phyloP scores from a whole-genome alignment of 2,113 vertebrate species.

The Ameiurus melas region DNA sequence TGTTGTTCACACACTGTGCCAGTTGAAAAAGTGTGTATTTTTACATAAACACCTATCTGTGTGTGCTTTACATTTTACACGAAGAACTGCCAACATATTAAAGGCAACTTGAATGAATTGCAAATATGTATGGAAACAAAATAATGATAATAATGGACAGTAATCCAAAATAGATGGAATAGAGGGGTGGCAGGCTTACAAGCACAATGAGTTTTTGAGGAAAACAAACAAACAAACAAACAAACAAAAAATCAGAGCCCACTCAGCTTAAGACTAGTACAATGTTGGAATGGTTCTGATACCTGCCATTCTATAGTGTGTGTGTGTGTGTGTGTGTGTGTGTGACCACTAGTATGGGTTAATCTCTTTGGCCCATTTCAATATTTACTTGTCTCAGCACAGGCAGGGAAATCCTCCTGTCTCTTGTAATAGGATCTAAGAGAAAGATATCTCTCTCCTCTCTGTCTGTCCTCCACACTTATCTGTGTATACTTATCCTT shows the following conservation, averaged over 20 bases:
- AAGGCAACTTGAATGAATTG: background rate
- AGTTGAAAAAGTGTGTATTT: background rate
- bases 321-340: constrained; percentile 21
- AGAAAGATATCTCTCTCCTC: background rate
- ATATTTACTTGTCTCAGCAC: constrained; percentile 59
- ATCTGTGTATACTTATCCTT: constrained; percentile 2
- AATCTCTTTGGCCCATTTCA: constrained; percentile 65
- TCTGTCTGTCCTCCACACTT: constrained; percentile 7
- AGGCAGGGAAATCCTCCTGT: constrained; percentile 57
- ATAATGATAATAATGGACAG: background rate
- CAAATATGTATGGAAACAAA: background rate
- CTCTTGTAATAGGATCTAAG: constrained; percentile 62
- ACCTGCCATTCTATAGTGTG: background rate
- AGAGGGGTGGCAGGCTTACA: background rate
- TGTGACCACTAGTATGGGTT: constrained; percentile 41
- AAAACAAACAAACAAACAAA: background rate
- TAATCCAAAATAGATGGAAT: background rate
- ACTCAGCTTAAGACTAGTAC: background rate
- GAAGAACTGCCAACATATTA: background rate
- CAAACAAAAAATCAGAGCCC: too few species aligned
- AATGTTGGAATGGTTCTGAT: constrained; percentile 15
- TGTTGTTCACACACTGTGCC: background rate
- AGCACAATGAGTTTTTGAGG: background rate
- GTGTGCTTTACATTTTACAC: background rate
- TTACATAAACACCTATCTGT: background rate